A percentile compares a stretch with the other conserved stretches of the same genome.
Conservation (phyloP, 2,797 vertebrate species). For the Aphelocoma californica region DNA sequence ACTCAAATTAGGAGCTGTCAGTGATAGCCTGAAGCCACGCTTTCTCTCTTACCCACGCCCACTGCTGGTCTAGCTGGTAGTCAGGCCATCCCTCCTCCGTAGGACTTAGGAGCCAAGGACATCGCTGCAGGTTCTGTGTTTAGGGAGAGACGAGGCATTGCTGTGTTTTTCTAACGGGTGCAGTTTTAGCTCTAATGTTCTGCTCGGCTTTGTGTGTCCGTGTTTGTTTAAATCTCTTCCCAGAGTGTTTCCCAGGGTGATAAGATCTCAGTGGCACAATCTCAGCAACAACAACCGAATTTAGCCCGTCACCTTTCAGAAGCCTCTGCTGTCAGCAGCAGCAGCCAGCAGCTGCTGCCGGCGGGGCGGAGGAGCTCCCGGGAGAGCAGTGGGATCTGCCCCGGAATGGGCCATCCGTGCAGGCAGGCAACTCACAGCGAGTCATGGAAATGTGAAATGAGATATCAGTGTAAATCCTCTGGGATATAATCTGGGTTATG, state of each 20-base stretch:
- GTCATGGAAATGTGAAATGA: background rate
- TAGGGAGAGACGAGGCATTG: background rate
- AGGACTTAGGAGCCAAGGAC: background rate
- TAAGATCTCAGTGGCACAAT: background rate
- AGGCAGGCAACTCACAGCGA: background rate
- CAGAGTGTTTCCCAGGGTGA: background rate
- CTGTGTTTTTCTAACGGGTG: accelerated
- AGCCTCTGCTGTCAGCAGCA: background rate
- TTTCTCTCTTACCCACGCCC: background rate
- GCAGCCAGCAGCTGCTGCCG: background rate
- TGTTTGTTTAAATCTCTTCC: background rate
- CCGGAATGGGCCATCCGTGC: accelerated
- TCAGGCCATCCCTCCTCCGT: accelerated
- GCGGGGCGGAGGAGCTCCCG: background rate
- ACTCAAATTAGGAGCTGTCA: background rate
- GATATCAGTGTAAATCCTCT: background rate
- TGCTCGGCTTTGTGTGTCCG: background rate
- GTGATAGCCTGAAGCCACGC: background rate
- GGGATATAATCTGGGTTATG: too few relatives aligned
- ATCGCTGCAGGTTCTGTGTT: background rate
- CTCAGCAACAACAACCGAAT: background rate
- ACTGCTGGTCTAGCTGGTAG: background rate
- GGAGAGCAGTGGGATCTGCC: background rate
- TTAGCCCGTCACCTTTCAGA: background rate
- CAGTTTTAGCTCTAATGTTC: background rate